Evolutionary conservation across 1,140 invertebrate genomes (phyloP), one percentile per base, ranked within the genome.

Genomic region (Macrobrachium nipponense): DNA sequence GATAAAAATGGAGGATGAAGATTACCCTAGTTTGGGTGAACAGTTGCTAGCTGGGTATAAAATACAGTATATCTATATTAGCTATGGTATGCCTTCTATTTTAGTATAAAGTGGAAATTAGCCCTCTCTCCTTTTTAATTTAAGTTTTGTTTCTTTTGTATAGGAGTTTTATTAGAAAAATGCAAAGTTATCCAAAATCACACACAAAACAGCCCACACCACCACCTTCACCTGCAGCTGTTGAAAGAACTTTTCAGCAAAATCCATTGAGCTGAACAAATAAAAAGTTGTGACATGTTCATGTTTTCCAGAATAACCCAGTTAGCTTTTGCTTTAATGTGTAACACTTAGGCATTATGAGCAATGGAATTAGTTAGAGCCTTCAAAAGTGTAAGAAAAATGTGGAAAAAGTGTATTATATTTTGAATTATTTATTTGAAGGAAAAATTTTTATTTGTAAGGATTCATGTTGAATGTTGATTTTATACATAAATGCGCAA

Each of bases 311-410:
- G 80, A 72, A 51, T 51, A 82, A 82, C 51, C 51, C 80, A 82
- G 66, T 81, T 81, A 81, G 80, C 80, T 51, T 51, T 82, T 82
- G 80, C 80, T 82, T 82, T 73, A 82, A 82, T 70, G 68, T 70
- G 36, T 70, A 70, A 27, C 68, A 70, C 68, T 70, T 70, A 70
- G 68, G 68, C 68, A 70, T 70, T 70, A 23, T 70, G 36, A 43
- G 68, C 68, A 70, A 43, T 27, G 36, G 36, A 43, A 70, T 70
- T 70, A 70, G 36, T 70, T n/a, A 70, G 51, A 51, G 51, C 51
- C 51, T 51, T 51, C 51, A 51, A 51, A 51, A 51, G 51, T 51
- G 51, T 51, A 51, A 51, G 51, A 51, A 51, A 51, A 51, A 5
- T 51, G 51, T 10, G 51, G 51, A 51, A 51, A 51, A 51, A 51